Percentiles rank a stretch among this genome's conserved stretches.
Evolutionary conservation across 2,797 vertebrate species (phyloP).

Genomic region (Emys orbicularis): DNA sequence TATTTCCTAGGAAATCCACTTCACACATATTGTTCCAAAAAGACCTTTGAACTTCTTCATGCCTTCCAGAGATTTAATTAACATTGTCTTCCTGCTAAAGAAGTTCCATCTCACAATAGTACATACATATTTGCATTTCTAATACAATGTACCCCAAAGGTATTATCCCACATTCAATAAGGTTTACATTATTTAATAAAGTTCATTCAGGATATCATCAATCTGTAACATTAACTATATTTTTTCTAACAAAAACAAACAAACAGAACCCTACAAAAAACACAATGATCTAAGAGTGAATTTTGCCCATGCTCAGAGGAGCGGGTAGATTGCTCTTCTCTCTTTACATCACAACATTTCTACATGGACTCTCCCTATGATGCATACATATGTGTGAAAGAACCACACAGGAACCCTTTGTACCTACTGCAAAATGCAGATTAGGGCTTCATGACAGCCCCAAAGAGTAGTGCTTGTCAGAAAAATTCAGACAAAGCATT

Average conservation of each 20-base stretch:
- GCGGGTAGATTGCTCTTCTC: not conserved
- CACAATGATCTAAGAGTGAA: not conserved
- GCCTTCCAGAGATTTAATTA: no score
- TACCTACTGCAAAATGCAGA: not conserved
- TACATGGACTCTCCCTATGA: not conserved
- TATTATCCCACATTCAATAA: no score
- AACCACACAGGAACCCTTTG: not conserved
- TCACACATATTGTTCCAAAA: not conserved
- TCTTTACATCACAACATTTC: not conserved
- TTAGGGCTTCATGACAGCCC: not conserved
- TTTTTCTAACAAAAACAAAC: no score
- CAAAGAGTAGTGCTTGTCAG: not conserved
- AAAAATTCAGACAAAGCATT: not conserved
- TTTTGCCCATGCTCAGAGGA: not conserved
- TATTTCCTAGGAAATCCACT: not conserved
- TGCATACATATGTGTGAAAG: not conserved
- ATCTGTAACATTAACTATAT: no score
- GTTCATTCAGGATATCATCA: no score
- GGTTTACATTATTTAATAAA: no score
- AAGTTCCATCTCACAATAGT: no score
- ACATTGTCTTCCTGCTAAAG: no score
- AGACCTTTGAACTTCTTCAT: no score
- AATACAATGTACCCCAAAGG: no score
- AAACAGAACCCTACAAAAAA: not conserved
- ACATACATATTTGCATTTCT: no score